A percentile compares a stretch with the other conserved stretches of the same genome.
These are phyloP conservation scores for Pimephales promelas DNA, from an alignment of 2,113 vertebrate genomes.

Conservation along the genomic window DNA sequence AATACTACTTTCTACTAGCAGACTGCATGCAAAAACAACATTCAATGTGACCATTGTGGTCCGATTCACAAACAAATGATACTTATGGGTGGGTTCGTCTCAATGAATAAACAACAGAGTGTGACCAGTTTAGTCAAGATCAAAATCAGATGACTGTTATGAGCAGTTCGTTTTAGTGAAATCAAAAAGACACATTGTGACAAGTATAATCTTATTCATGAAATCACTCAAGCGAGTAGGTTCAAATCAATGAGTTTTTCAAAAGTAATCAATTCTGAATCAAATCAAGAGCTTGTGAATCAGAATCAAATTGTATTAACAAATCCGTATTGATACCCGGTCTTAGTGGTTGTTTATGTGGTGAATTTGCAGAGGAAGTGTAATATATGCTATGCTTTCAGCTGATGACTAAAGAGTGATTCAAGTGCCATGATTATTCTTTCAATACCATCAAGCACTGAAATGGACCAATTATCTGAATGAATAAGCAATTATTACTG, in stretches of 20 bases:
- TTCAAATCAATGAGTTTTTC: too few relatives aligned
- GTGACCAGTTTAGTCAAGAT: not conserved
- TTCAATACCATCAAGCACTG: not conserved
- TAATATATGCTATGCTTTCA: not conserved
- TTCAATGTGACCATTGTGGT: not conserved
- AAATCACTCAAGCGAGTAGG: not conserved
- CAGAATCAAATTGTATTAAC: not conserved
- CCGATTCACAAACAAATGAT: not conserved
- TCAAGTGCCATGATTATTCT: slow-evolving; percentile 5
- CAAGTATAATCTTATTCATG: not conserved
- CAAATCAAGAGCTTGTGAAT: not conserved
- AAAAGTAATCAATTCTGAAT: not conserved
- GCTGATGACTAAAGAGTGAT: not conserved
- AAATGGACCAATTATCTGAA: slow-evolving; percentile 25
- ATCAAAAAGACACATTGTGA: not conserved
- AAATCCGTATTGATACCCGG: not conserved
- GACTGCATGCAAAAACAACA: not conserved
- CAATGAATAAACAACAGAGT: not conserved
- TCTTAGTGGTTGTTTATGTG: not conserved
- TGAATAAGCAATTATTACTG: slow-evolving; percentile 24
- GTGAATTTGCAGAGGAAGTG: not conserved
- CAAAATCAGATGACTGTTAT: not conserved
- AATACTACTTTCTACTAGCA: too few relatives aligned
- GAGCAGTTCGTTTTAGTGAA: not conserved
- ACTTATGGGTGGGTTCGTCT: not conserved